Base-by-base conservation (phyloP, 2,888 invertebrate species). In the Oegoconia quadripuncta region DNA sequence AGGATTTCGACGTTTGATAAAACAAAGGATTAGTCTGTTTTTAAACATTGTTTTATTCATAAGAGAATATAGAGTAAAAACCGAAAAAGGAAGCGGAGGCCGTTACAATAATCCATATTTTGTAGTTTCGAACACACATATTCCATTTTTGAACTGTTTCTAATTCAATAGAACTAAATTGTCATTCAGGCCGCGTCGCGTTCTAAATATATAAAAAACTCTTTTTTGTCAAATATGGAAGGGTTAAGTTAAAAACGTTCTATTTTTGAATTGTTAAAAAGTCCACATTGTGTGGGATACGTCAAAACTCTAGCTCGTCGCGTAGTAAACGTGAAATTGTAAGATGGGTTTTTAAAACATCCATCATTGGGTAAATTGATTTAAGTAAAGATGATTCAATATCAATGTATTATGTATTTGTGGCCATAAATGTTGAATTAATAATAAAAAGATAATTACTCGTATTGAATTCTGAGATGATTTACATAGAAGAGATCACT, bases 221-320 rank as follows among this genome's bases (percentile, higher is more conserved):
- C 71, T 77, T 84, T 84, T 86, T 83, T 82, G 83, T 83, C 82
- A 84, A 86, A 86, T 86, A 84, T 83, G 86, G 86, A 86, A 87
- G 86, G 86, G 86, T 86, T 86, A 83, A 80, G 83, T 84, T 83
- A 82, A 84, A 84, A 86, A 84, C 83, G 74, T 84, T 87, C 86
- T 87, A 87, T 87, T 87, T 87, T 86, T 46, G 82, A 86, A 82
- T 83, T 81, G 80, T 86, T 84, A 83, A 86, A 86, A 87, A 84
- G 80, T 79, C 76, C 69, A 84, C 84, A 84, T 86, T 86, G 84
- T 84, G 82, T 84, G 78, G 81, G 84, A 84, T 86, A 84, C 83
- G 83, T 86, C 84, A 82, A 83, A 86, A 79, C 84, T 77, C 78
- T 77, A 79, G 70, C 66, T 62, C 46, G 49, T 44, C n/a, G n/a